These are phyloP conservation scores for Hyperoplus lanceolatus DNA, from an alignment of 2,797 vertebrate species.

Conservation along the genomic window DNA sequence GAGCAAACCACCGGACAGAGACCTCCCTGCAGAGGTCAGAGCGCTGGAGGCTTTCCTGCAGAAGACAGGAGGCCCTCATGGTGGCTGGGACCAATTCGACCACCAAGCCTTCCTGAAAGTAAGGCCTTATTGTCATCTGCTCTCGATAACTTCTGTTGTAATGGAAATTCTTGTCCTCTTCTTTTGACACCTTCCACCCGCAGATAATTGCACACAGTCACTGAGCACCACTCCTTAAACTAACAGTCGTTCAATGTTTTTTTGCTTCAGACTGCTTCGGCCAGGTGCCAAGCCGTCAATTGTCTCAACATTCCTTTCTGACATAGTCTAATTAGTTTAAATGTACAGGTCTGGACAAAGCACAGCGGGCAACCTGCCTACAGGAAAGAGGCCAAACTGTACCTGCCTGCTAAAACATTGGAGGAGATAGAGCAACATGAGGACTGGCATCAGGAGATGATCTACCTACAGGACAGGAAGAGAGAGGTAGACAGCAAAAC, in stretches of 20 bases:
- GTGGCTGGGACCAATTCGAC: conserved; percentile 94
- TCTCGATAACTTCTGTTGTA: not conserved
- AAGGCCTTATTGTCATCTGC: not conserved
- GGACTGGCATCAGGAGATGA: conserved; percentile 90
- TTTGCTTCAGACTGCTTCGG: not conserved
- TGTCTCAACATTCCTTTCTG: not conserved
- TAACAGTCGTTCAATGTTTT: not conserved
- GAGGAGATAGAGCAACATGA: conserved; percentile 90
- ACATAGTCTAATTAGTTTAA: conserved; percentile 18
- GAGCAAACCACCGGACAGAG: conserved; percentile 50
- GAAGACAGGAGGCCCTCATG: conserved; percentile 88
- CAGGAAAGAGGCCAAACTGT: conserved; percentile 86
- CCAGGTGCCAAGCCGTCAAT: not conserved
- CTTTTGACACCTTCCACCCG: not conserved
- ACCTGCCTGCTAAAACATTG: conserved; percentile 87
- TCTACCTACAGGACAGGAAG: conserved; percentile 88
- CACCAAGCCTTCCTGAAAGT: conserved; percentile 91
- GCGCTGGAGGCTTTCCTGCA: conserved; percentile 91
- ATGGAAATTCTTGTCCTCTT: not conserved
- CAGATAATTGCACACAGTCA: not conserved
- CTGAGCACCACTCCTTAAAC: not conserved
- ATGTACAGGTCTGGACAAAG: conserved; percentile 80
- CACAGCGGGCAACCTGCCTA: conserved; percentile 86
- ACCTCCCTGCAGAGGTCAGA: conserved; percentile 87
- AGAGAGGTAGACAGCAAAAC: conserved; percentile 86